phyloP scores from a whole-genome alignment of 2,888 invertebrate genomes.

The Amorpha juglandis region DNA sequence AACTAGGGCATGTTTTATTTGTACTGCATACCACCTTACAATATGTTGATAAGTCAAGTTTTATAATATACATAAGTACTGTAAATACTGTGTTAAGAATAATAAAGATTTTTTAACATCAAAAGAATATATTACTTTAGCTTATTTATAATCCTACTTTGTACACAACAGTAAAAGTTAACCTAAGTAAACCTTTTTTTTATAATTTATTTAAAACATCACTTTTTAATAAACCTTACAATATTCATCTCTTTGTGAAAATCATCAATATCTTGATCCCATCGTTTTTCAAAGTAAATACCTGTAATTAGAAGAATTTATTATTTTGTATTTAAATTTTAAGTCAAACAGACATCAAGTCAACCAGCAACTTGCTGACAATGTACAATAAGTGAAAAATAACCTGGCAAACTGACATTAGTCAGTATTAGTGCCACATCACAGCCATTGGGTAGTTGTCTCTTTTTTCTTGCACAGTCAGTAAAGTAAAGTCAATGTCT shows the following conservation, averaged over 20 bases:
- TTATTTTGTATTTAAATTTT: neutral
- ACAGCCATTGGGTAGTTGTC: no score
- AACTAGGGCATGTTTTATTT: neutral
- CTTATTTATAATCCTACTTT: conserved; percentile 28
- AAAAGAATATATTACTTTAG: conserved; percentile 34
- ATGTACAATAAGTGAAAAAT: no score
- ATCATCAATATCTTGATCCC: conserved; percentile 93
- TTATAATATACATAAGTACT: neutral
- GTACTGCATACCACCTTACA: neutral
- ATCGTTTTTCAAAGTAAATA: conserved; percentile 95
- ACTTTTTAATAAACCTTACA: conserved; percentile 72
- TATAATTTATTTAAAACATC: neutral
- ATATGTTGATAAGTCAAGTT: neutral
- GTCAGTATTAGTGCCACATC: no score
- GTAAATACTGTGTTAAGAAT: neutral
- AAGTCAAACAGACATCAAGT: no score
- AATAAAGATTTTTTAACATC: conserved; percentile 1
- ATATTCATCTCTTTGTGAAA: conserved; percentile 93
- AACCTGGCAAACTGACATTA: no score
- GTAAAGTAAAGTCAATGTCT: no score
- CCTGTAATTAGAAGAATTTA: conserved; percentile 54
- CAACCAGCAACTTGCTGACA: no score
- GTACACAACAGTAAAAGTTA: neutral
- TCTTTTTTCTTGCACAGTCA: no score
- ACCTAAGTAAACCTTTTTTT: neutral